Conservation (phyloP, 2,113 vertebrate species). For the Lepisosteus osseus region DNA sequence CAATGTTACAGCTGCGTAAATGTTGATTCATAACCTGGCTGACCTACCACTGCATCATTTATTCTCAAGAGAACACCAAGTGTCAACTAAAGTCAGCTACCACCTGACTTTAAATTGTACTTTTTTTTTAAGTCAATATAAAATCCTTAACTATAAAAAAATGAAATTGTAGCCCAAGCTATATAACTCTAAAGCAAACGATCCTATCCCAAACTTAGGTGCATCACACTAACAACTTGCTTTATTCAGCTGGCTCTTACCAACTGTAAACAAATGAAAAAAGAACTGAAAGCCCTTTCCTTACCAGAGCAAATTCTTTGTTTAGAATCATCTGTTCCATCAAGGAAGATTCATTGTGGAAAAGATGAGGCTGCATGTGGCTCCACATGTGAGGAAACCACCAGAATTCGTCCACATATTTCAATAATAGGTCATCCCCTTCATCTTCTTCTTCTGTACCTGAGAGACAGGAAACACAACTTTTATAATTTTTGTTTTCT, state of each 20-base stretch:
- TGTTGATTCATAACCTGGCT: background rate
- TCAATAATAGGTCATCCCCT: slow-evolving; percentile 84
- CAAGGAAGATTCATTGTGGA: slow-evolving; percentile 92
- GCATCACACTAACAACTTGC: no score
- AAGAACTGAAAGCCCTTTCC: slow-evolving; percentile 20
- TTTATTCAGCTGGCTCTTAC: no score
- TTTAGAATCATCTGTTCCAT: slow-evolving; percentile 98
- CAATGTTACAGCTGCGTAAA: background rate
- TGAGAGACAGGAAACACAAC: slow-evolving; percentile 32
- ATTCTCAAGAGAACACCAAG: background rate
- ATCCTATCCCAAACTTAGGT: no score
- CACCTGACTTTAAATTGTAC: slow-evolving; percentile 10
- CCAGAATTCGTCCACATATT: slow-evolving; percentile 92
- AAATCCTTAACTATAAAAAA: no score
- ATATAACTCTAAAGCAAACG: background rate
- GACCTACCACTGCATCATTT: background rate
- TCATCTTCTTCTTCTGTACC: slow-evolving; percentile 87
- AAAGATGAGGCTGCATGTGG: slow-evolving; percentile 97
- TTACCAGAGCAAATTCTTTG: slow-evolving; percentile 96
- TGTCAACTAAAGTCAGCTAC: background rate
- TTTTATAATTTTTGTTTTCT: no score
- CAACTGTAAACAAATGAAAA: no score
- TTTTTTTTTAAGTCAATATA: background rate
- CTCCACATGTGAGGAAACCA: slow-evolving; percentile 99
- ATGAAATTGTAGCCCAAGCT: background rate